phyloP scores from a whole-genome alignment of 1,140 invertebrate genomes.

The Anoplophora glabripennis region DNA sequence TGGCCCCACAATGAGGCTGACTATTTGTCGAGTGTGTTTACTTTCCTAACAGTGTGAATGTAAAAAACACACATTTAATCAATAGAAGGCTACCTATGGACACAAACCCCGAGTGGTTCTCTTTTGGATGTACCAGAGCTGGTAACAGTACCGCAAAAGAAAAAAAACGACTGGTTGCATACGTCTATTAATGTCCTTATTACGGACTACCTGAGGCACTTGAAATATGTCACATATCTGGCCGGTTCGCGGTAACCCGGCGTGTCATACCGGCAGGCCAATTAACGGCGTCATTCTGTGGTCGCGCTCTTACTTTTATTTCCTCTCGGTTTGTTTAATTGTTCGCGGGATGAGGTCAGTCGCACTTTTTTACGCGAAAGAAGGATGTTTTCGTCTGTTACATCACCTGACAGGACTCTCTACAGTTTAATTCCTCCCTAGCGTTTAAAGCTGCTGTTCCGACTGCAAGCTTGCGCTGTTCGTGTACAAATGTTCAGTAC shows the following conservation, averaged over 20 bases:
- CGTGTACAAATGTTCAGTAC: no score
- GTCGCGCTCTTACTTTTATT: slow-evolving; percentile 34
- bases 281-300: slow-evolving; percentile 37
- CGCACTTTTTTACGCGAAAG: slow-evolving; percentile 17
- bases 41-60: no score
- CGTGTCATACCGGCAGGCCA: slow-evolving; percentile 40
- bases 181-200: slow-evolving; percentile 42
- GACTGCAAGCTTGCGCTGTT: no score
- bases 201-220: slow-evolving; percentile 33
- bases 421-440: no score
- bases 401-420: no score
- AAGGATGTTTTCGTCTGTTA: neutral
- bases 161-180: slow-evolving; percentile 5
- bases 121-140: no score
- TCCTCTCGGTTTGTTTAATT: slow-evolving; percentile 22
- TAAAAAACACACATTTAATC: no score
- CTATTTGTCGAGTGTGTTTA: no score
- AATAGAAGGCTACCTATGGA: no score
- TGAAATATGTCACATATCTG: slow-evolving; percentile 45
- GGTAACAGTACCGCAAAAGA: slow-evolving; percentile 8
- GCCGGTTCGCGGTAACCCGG: slow-evolving; percentile 38
- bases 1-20: no score
- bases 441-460: no score
- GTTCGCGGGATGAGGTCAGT: slow-evolving; percentile 15
- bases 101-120: no score